phyloP scores from a whole-genome alignment of 2,113 vertebrate genomes.

The Ellobius talpinus region DNA sequence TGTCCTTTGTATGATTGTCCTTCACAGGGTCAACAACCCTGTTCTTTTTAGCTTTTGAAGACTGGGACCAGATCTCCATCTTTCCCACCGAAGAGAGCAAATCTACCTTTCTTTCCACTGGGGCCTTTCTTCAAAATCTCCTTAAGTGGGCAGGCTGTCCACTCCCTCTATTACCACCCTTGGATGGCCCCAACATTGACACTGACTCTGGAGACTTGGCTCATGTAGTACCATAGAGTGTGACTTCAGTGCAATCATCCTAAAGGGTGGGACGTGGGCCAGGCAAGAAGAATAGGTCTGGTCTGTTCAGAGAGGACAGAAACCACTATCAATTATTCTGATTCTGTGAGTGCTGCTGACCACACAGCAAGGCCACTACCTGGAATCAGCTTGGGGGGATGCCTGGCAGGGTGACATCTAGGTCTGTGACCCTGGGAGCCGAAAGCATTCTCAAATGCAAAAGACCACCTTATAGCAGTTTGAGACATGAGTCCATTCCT shows the following conservation, averaged over 20 bases:
- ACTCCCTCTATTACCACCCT: rapidly evolving
- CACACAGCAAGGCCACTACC: neutral
- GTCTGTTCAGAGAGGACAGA: neutral
- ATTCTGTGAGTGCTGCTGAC: rapidly evolving
- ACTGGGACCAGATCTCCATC: neutral
- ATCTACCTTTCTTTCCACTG: neutral
- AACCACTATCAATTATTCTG: rapidly evolving
- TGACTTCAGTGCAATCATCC: neutral
- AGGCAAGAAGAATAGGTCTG: neutral
- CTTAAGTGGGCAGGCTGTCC: no score
- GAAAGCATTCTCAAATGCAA: neutral
- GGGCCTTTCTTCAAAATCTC: neutral
- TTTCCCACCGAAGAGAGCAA: neutral
- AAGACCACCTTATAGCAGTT: neutral
- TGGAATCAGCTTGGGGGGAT: neutral
- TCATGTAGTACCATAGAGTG: neutral
- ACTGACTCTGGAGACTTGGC: neutral
- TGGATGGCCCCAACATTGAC: neutral
- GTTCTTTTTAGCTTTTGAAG: neutral
- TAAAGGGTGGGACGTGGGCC: rapidly evolving
- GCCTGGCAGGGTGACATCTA: no score
- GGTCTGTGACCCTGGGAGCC: no score
- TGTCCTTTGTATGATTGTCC: neutral
- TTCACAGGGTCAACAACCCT: neutral
- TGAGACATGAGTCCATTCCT: neutral